Conservation (phyloP, 2,113 vertebrate species). For the Clarias gariepinus region DNA sequence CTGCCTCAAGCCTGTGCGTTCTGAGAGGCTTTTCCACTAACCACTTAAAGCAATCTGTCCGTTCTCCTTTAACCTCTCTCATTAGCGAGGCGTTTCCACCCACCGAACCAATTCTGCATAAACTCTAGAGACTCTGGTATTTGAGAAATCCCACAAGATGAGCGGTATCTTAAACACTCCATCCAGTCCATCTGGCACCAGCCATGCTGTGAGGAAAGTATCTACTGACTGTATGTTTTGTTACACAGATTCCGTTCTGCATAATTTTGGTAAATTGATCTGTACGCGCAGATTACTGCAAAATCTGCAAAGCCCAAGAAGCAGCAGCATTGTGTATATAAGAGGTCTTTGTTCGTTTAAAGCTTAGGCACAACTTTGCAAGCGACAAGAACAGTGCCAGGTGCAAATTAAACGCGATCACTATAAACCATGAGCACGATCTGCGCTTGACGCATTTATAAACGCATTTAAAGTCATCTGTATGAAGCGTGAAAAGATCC, state of each 20-base stretch:
- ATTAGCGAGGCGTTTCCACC: neutral
- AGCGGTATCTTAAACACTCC: neutral
- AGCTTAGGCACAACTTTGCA: neutral
- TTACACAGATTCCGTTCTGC: neutral
- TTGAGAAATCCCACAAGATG: neutral
- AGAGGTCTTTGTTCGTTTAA: neutral
- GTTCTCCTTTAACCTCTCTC: neutral
- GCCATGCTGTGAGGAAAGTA: neutral
- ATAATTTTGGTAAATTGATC: neutral
- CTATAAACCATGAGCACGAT: neutral
- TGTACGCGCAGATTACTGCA: neutral
- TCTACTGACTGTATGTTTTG: neutral
- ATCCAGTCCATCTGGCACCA: neutral
- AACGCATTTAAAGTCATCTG: neutral
- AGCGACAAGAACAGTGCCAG: neutral
- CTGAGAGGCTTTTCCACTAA: neutral
- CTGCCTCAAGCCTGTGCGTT: neutral
- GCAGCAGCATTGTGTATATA: no score
- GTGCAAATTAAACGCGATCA: neutral
- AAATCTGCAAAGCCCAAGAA: neutral
- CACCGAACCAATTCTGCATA: neutral
- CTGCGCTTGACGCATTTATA: neutral
- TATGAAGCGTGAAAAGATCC: neutral
- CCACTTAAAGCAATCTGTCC: neutral
- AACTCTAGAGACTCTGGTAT: neutral